These are phyloP conservation scores for Chymomyza fuscimana DNA, from an alignment of 2,888 invertebrate species.

Conservation along the genomic window DNA sequence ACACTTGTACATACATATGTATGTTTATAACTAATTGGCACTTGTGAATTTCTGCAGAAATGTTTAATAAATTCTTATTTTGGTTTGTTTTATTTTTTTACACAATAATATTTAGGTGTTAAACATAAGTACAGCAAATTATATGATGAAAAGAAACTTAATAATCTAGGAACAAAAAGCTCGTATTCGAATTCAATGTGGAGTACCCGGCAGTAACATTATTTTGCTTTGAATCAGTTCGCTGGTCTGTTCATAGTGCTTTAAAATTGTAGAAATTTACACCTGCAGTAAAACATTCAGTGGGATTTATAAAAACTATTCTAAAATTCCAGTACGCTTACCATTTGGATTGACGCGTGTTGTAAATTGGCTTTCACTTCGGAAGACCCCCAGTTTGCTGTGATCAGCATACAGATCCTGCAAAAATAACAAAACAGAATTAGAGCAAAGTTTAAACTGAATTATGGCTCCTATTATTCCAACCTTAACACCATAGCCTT, in stretches of 20 bases:
- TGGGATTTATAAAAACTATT: neutral
- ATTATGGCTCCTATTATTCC: neutral
- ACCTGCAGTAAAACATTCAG: slow-evolving; percentile 44
- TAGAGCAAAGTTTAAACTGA: neutral
- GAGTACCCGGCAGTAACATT: neutral
- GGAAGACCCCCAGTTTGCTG: slow-evolving; percentile 28
- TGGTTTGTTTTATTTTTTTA: neutral
- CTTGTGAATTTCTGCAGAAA: too few species aligned
- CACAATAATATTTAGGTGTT: neutral
- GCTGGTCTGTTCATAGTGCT: slow-evolving; percentile 37
- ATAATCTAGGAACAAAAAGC: neutral
- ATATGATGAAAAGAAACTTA: neutral
- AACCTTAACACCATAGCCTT: slow-evolving; percentile 75
- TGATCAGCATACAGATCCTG: slow-evolving; percentile 55
- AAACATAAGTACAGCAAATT: neutral
- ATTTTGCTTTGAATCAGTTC: neutral
- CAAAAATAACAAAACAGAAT: slow-evolving; percentile 6
- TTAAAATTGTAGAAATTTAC: slow-evolving; percentile 74
- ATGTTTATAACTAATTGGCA: too few species aligned
- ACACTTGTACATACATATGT: too few species aligned
- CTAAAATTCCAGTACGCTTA: slow-evolving; percentile 31
- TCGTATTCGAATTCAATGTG: neutral
- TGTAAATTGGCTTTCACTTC: slow-evolving; percentile 37
- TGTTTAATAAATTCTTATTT: neutral
- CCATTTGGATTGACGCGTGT: slow-evolving; percentile 72